phyloP scores from a whole-genome alignment of 2,888 invertebrate genomes.

The Zonitis immaculata region DNA sequence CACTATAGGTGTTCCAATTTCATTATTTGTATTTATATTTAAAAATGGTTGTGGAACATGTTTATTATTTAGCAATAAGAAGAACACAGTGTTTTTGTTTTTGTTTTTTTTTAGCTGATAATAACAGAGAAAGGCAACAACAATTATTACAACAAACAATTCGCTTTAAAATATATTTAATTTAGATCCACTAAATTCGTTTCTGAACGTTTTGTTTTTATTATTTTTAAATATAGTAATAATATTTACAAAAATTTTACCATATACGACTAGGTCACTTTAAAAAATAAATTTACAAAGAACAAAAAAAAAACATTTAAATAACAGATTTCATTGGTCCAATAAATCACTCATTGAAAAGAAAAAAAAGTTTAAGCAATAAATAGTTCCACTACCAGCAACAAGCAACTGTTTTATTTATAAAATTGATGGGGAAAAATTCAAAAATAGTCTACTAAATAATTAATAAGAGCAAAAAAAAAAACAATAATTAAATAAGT shows the following conservation, averaged over 20 bases:
- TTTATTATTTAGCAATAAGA: neutral
- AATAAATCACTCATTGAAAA: conserved; percentile 37
- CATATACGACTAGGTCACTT: conserved; percentile 36
- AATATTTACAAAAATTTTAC: conserved; percentile 28
- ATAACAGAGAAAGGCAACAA: conserved; percentile 29
- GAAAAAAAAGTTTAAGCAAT: conserved; percentile 18
- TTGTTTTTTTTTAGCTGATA: conserved; percentile 27
- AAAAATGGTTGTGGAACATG: too few species aligned
- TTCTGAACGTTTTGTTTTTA: neutral
- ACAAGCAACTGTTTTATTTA: conserved; percentile 13
- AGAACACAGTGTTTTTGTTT: conserved; percentile 3
- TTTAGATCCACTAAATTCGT: neutral
- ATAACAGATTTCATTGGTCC: conserved; percentile 38
- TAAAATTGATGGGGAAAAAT: too few species aligned
- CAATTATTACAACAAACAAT: conserved; percentile 27
- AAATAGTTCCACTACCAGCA: conserved; percentile 26
- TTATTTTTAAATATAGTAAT: neutral
- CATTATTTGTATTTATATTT: too few species aligned
- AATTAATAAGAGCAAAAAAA: neutral
- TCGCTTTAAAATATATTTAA: conserved; percentile 28
- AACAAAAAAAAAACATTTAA: conserved; percentile 12
- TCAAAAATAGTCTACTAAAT: too few species aligned
- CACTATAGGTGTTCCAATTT: neutral
- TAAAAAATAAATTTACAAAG: conserved; percentile 23
- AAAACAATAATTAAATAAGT: conserved; percentile 1